Conservation (phyloP, 2,113 vertebrate genomes). For the Heterocephalus glaber region DNA sequence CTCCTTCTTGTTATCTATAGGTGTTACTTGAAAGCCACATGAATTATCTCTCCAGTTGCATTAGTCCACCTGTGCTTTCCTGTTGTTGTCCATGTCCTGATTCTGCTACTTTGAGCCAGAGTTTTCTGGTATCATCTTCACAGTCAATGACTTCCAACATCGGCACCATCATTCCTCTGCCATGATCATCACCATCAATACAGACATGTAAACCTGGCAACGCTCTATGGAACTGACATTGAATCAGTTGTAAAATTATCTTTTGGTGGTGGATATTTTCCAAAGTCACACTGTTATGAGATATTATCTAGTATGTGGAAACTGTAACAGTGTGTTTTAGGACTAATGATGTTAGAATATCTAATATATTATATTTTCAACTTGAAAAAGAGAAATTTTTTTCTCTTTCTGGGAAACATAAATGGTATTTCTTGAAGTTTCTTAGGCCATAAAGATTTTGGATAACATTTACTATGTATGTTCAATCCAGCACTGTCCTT, state of each 20-base stretch:
- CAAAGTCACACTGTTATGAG: neutral
- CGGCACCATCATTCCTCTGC: neutral
- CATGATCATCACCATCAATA: neutral
- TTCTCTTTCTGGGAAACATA: neutral
- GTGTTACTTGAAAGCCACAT: neutral
- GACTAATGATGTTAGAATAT: neutral
- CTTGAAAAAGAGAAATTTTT: neutral
- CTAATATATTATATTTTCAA: neutral
- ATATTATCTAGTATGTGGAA: neutral
- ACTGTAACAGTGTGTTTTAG: neutral
- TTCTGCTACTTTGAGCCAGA: neutral
- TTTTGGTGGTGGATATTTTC: neutral
- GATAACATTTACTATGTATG: neutral
- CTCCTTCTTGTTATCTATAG: neutral
- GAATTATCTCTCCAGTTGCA: too few relatives aligned
- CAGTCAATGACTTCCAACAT: neutral
- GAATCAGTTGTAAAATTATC: neutral
- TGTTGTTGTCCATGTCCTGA: neutral
- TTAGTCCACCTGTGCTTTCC: too few relatives aligned
- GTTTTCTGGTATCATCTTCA: neutral
- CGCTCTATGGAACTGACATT: neutral
- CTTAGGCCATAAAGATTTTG: neutral
- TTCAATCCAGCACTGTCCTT: neutral
- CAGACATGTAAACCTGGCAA: neutral
- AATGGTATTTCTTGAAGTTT: neutral